phyloP scores from a whole-genome alignment of 2,113 vertebrate genomes.

The Sapajus apella region DNA sequence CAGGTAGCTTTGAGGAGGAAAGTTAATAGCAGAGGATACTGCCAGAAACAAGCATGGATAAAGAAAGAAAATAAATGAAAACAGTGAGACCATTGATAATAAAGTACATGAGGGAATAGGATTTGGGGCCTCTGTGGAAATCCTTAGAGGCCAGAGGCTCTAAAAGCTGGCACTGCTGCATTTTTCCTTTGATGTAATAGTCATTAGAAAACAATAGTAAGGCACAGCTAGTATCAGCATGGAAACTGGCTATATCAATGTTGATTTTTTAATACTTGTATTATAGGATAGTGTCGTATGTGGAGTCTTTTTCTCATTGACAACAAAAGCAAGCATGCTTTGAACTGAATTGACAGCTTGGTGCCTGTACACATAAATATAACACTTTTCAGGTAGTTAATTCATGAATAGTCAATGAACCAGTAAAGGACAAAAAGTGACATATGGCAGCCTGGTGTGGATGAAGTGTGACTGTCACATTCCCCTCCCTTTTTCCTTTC shows the following conservation, averaged over 20 bases:
- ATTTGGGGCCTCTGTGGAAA: conserved; percentile 20
- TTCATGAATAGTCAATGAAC: conserved; percentile 62
- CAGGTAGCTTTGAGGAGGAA: conserved; percentile 17
- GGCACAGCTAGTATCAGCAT: background rate
- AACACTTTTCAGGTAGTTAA: conserved; percentile 45
- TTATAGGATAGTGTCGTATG: background rate
- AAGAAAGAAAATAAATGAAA: conserved; percentile 48
- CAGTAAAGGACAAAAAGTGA: conserved; percentile 46
- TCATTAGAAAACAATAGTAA: conserved; percentile 12
- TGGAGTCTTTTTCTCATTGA: background rate
- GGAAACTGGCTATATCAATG: background rate
- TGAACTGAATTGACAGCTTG: background rate
- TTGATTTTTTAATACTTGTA: background rate
- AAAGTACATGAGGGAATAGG: background rate
- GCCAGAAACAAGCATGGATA: background rate
- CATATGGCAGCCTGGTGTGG: conserved; percentile 51
- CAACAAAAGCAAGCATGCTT: conserved; percentile 1
- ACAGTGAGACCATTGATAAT: conserved; percentile 43
- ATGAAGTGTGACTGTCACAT: conserved; percentile 40
- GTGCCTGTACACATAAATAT: conserved; percentile 21
- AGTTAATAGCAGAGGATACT: background rate
- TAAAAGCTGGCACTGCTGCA: background rate
- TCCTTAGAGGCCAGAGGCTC: background rate
- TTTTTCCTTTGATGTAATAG: conserved; percentile 22
- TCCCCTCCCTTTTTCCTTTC: background rate